Percentiles rank a stretch among this genome's conserved stretches.
Conservation (phyloP, 2,797 vertebrate genomes). For the Clarias platycephalus region DNA sequence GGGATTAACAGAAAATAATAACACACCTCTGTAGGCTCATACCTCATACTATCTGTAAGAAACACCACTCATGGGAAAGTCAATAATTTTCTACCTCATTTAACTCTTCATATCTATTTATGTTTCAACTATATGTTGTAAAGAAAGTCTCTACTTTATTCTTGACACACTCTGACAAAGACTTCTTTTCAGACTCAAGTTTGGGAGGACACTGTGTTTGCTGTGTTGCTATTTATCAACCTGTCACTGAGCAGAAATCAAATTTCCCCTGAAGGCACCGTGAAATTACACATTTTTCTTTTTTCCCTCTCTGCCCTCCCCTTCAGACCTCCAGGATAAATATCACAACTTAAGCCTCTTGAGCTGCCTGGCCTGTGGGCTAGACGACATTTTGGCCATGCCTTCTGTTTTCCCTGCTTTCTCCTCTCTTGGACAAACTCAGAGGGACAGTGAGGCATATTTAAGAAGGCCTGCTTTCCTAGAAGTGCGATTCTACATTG, state of each 20-base stretch:
- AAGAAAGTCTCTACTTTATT: constrained; percentile 30
- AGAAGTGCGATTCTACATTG: constrained; percentile 29
- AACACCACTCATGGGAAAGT: background rate
- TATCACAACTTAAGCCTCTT: constrained; percentile 81
- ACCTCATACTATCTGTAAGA: background rate
- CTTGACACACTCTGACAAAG: constrained; percentile 50
- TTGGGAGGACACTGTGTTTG: constrained; percentile 73
- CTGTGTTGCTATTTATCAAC: constrained; percentile 81
- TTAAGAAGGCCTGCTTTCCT: constrained; percentile 15
- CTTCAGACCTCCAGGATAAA: constrained; percentile 77
- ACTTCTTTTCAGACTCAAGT: constrained; percentile 69
- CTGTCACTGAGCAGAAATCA: constrained; percentile 80
- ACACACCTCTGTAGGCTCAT: background rate
- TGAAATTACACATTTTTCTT: constrained; percentile 82
- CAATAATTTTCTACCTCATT: constrained; percentile 22
- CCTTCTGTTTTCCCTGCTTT: constrained; percentile 62
- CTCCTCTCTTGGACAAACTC: constrained; percentile 42
- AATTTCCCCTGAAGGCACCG: constrained; percentile 82
- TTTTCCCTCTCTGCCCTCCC: constrained; percentile 68
- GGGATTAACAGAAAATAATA: background rate
- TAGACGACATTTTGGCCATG: constrained; percentile 79
- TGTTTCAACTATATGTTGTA: background rate
- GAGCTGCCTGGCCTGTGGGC: constrained; percentile 75
- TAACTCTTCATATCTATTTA: constrained; percentile 21
- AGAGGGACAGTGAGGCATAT: constrained; percentile 22